These are phyloP conservation scores for Cryptotermes secundus DNA, from an alignment of 1,140 invertebrate species.

Conservation along the genomic window DNA sequence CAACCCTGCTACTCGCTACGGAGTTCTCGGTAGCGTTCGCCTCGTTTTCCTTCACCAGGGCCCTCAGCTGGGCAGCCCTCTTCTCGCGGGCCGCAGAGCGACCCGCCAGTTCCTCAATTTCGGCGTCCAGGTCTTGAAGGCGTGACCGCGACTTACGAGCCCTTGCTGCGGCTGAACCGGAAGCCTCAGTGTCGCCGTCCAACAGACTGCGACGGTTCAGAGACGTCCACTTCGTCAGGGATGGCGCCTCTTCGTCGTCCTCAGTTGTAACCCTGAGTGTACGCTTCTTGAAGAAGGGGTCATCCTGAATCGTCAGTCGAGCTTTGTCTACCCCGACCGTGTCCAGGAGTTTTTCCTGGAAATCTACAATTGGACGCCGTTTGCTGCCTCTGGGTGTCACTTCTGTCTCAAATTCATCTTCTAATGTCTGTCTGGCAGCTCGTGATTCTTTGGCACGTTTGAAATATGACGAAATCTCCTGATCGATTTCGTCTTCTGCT, in stretches of 20 bases:
- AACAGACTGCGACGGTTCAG: constrained; percentile 37
- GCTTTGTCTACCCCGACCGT: constrained; percentile 32
- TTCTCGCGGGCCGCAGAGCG: constrained; percentile 57
- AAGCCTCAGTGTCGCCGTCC: constrained; percentile 38
- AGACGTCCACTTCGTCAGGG: constrained; percentile 56
- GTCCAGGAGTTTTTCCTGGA: constrained; percentile 32
- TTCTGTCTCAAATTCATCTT: neutral
- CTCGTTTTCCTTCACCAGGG: constrained; percentile 55
- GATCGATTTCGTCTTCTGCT: constrained; percentile 27
- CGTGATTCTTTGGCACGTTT: constrained; percentile 18
- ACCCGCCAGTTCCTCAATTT: constrained; percentile 58
- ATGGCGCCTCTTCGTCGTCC: constrained; percentile 33
- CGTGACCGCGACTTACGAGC: constrained; percentile 53
- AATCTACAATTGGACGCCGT: neutral
- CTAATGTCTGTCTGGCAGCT: neutral
- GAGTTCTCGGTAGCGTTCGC: constrained; percentile 36
- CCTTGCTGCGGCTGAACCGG: constrained; percentile 46
- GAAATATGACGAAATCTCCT: constrained; percentile 23
- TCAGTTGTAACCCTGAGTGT: constrained; percentile 28
- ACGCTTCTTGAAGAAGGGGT: constrained; percentile 27
- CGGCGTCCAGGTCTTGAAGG: constrained; percentile 59
- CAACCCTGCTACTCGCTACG: constrained; percentile 43
- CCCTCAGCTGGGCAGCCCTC: constrained; percentile 55
- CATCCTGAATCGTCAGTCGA: neutral
- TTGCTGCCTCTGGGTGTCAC: neutral